A percentile compares a stretch with the other conserved stretches of the same genome.
These are phyloP conservation scores for Triplophysa yarkandensis DNA, from an alignment of 2,797 vertebrate genomes.

Conservation along the genomic window DNA sequence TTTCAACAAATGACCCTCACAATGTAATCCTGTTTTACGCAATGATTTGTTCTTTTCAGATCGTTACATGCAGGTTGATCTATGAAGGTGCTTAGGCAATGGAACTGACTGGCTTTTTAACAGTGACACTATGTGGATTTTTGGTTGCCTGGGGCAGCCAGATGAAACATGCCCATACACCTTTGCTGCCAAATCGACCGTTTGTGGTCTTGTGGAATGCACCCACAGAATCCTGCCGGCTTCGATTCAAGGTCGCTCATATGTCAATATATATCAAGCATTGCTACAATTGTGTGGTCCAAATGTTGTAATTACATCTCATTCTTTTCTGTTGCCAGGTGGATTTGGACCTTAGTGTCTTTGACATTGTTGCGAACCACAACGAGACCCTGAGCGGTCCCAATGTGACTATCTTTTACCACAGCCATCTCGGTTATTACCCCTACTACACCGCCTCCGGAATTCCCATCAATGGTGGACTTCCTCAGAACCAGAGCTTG, in stretches of 20 bases:
- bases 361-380: constrained; percentile 85
- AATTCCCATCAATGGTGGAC: constrained; percentile 80
- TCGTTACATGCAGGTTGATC: constrained; percentile 57
- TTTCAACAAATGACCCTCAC: constrained; percentile 58
- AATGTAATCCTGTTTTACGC: constrained; percentile 57
- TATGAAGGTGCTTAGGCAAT: constrained; percentile 61
- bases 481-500: constrained; percentile 87
- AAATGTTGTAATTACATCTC: constrained; percentile 5
- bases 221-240: constrained; percentile 82
- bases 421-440: constrained; percentile 85
- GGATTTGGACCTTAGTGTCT: constrained; percentile 83
- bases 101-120: constrained; percentile 55
- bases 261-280: constrained; percentile 12
- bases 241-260: constrained; percentile 73
- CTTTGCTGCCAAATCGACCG: constrained; percentile 78
- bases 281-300: background rate
- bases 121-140: constrained; percentile 38
- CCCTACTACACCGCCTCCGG: constrained; percentile 82
- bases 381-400: constrained; percentile 86
- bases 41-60: constrained; percentile 52
- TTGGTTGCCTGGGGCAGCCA: constrained; percentile 42
- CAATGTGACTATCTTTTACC: constrained; percentile 89
- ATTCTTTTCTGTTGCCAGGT: constrained; percentile 62
- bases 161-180: constrained; percentile 73
- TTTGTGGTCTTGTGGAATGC: constrained; percentile 89